Conservation (phyloP, 2,113 vertebrate genomes). For the Cyanoderma ruficeps region DNA sequence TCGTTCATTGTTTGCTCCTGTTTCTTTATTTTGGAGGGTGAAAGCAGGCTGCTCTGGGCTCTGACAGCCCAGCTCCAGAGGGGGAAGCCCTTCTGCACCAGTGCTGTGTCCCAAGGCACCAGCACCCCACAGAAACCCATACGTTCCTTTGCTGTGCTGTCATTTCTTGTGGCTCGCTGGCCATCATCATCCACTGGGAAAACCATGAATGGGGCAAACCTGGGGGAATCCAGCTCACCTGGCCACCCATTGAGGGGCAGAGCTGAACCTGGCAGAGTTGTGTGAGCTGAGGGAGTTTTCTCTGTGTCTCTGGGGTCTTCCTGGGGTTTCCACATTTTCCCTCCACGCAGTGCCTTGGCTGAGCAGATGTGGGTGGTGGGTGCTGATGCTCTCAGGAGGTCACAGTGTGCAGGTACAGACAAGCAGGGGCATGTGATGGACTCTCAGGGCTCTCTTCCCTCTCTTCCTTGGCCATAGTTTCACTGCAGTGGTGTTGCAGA, state of each 20-base stretch:
- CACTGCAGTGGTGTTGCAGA: neutral
- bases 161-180: accelerated
- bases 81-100: neutral
- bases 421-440: neutral
- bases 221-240: neutral
- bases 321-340: neutral
- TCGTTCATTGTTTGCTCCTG: neutral
- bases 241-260: accelerated
- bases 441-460: neutral
- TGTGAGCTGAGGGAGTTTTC: neutral
- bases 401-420: neutral
- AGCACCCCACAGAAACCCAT: neutral
- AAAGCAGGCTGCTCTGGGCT: neutral
- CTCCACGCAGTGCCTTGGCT: neutral
- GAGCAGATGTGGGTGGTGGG: neutral
- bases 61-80: neutral
- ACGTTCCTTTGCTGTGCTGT: neutral
- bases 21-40: conserved; percentile 26
- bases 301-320: neutral
- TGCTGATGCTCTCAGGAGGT: neutral
- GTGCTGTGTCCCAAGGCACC: neutral
- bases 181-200: accelerated
- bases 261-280: neutral
- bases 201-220: neutral
- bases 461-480: neutral